Conservation (phyloP, 2,797 vertebrate species). For the Spondyliosoma cantharus region DNA sequence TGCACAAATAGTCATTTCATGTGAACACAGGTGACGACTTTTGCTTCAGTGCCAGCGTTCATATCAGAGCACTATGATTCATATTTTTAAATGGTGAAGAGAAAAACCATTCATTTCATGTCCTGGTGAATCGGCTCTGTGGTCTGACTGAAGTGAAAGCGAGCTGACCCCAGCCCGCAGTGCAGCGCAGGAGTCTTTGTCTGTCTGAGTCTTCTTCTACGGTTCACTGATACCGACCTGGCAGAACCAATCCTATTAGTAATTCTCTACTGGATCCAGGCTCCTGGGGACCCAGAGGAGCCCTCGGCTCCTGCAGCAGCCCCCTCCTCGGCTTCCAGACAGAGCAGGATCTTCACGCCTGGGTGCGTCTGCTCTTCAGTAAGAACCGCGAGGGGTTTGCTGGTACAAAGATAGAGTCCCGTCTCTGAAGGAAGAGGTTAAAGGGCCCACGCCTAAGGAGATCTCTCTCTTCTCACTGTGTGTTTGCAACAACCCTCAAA, state of each 20-base stretch:
- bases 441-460: conserved; percentile 29
- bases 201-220: conserved; percentile 39
- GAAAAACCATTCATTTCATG: conserved; percentile 22
- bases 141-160: conserved; percentile 28
- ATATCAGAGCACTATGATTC: not conserved
- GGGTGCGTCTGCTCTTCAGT: conserved; percentile 52
- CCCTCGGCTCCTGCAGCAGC: conserved; percentile 5
- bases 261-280: conserved; percentile 66
- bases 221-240: conserved; percentile 64
- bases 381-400: conserved; percentile 43
- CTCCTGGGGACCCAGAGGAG: conserved; percentile 39
- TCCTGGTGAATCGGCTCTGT: conserved; percentile 2
- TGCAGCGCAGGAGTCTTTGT: conserved; percentile 28
- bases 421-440: conserved; percentile 55
- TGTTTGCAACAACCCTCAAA: conserved; percentile 32
- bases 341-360: conserved; percentile 50
- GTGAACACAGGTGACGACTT: conserved; percentile 4
- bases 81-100: conserved; percentile 1
- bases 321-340: conserved; percentile 41
- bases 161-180: conserved; percentile 19
- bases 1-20: not conserved
- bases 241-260: conserved; percentile 71
- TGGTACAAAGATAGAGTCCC: conserved; percentile 38
- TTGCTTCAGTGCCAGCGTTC: not conserved
- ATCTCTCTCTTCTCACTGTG: conserved; percentile 17